phyloP scores from a whole-genome alignment of 2,113 vertebrate genomes.

The Petroica traversi region DNA sequence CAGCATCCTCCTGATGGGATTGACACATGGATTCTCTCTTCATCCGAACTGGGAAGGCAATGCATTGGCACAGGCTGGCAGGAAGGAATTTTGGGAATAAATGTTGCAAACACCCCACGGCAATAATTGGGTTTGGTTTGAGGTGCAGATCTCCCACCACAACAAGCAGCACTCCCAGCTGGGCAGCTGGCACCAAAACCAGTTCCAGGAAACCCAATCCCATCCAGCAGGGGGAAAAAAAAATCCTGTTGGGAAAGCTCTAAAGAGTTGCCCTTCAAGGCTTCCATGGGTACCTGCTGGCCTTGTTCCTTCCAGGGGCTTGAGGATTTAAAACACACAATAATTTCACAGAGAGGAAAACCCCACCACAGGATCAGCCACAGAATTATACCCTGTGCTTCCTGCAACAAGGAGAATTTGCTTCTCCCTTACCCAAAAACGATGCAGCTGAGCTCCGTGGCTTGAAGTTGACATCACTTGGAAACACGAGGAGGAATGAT shows the following conservation, averaged over 20 bases:
- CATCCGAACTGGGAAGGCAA: background rate
- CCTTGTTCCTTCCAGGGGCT: background rate
- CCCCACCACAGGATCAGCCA: background rate
- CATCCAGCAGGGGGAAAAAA: background rate
- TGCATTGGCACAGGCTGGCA: background rate
- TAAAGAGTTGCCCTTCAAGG: background rate
- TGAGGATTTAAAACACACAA: background rate
- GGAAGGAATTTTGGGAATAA: background rate
- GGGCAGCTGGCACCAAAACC: background rate
- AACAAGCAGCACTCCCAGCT: background rate
- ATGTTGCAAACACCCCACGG: too few species aligned
- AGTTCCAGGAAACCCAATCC: background rate
- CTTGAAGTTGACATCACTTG: background rate
- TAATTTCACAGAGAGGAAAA: background rate
- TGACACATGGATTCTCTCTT: background rate
- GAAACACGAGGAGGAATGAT: background rate
- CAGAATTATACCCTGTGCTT: constrained; percentile 56
- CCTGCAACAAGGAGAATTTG: constrained; percentile 27
- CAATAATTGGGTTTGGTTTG: background rate
- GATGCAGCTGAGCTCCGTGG: constrained; percentile 18
- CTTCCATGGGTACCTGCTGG: background rate
- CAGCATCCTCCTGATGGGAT: background rate
- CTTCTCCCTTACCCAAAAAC: constrained; percentile 13
- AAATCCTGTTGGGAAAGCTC: background rate
- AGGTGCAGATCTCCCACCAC: background rate